Evolutionary conservation across 1,140 invertebrate genomes (phyloP).

Genomic region (Lordiphosa stackelbergi): DNA sequence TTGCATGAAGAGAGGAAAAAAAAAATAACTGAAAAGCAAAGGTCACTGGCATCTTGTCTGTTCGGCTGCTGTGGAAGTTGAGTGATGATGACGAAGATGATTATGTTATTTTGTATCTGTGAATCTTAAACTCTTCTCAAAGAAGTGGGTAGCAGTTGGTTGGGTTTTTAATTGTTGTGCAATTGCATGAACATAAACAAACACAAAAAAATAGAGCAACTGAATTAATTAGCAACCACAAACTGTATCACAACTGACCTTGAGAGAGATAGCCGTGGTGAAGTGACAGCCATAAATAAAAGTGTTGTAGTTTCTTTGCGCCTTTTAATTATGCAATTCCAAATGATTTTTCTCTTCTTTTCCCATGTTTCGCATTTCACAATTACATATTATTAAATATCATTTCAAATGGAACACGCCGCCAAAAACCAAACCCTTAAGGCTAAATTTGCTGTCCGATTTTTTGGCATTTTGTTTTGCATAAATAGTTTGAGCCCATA

Average conservation of each 20-base stretch:
- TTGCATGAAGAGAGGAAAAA: conserved; percentile 35
- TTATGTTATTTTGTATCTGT: conserved; percentile 24
- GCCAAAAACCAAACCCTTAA: conserved; percentile 14
- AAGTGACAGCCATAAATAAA: conserved; percentile 49
- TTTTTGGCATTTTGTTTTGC: conserved; percentile 50
- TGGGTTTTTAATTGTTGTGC: conserved; percentile 22
- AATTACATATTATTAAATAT: conserved; percentile 70
- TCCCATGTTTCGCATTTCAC: conserved; percentile 54
- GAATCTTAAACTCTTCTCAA: conserved; percentile 15
- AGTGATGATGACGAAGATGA: conserved; percentile 41
- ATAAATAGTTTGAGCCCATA: conserved; percentile 51
- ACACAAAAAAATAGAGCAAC: conserved; percentile 39
- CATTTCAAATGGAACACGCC: conserved; percentile 57
- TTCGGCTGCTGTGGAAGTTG: conserved; percentile 23
- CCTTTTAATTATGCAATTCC: conserved; percentile 57
- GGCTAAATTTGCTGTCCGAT: conserved; percentile 18
- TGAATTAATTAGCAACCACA: conserved; percentile 65
- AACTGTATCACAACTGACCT: conserved; percentile 48
- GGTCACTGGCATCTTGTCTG: conserved; percentile 64
- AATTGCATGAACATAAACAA: conserved; percentile 51
- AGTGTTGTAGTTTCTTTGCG: conserved; percentile 53
- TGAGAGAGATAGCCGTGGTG: conserved; percentile 42
- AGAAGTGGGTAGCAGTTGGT: conserved; percentile 53
- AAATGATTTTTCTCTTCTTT: conserved; percentile 38
- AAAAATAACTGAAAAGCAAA: conserved; percentile 26